These are phyloP conservation scores for Threskiornis aethiopicus DNA, from an alignment of 2,797 vertebrate species.

Conservation along the genomic window DNA sequence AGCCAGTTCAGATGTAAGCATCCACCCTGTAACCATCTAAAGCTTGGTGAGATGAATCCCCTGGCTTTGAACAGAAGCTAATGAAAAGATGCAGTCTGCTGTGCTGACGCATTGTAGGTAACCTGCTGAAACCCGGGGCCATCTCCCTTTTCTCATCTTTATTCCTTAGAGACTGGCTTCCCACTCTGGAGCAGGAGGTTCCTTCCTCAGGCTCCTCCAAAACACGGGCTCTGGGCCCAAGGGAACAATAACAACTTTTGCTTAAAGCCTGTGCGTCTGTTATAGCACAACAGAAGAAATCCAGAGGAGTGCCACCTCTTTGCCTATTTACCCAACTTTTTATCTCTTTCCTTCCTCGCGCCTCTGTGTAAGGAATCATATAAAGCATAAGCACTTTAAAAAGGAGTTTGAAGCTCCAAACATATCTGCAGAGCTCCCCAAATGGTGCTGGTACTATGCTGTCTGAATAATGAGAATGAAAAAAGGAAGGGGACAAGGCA, in stretches of 20 bases:
- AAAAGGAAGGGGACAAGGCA: not conserved
- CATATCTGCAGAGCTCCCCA: not conserved
- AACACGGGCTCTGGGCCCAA: not conserved
- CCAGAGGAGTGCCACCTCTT: not conserved
- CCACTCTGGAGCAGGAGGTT: not conserved
- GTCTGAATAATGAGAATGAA: not conserved
- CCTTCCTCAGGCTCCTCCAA: not conserved
- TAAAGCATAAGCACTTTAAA: not conserved
- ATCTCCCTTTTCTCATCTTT: not conserved
- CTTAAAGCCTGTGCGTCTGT: not conserved
- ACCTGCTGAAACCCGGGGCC: not conserved
- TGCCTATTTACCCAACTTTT: not conserved
- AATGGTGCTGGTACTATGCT: not conserved
- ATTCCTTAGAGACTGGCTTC: not conserved
- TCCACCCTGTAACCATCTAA: not conserved
- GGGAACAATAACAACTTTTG: not conserved
- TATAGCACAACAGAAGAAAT: not conserved
- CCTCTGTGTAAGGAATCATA: not conserved
- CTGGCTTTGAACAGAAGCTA: not conserved
- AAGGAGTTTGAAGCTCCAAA: not conserved
- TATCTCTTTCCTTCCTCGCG: not conserved
- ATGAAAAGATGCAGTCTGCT: not conserved
- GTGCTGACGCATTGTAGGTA: not conserved
- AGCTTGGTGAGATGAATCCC: not conserved
- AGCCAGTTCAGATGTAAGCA: not conserved